Evolutionary conservation across 2,888 invertebrate species (phyloP).

Genomic region (Scaptodrosophila latifasciaeformis): DNA sequence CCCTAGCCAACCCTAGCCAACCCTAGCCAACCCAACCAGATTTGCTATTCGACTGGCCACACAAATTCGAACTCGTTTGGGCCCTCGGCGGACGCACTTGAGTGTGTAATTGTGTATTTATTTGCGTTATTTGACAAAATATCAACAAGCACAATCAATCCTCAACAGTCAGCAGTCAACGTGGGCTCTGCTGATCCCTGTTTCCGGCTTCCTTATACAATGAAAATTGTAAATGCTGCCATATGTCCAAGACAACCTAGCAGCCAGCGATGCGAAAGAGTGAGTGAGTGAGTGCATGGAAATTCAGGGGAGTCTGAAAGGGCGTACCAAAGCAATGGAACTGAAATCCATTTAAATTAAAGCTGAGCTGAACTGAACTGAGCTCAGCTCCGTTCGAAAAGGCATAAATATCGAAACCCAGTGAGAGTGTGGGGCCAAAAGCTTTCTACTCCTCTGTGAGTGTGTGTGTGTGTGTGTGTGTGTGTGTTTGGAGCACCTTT

Average conservation of each 20-base stretch:
- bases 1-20: constrained; percentile 15
- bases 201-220: constrained; percentile 4
- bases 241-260: too few relatives aligned
- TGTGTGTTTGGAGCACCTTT: background rate
- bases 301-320: too few relatives aligned
- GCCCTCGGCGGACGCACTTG: constrained; percentile 57
- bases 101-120: constrained; percentile 75
- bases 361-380: constrained; percentile 53
- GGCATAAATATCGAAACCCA: constrained; percentile 53
- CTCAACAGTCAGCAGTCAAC: constrained; percentile 47
- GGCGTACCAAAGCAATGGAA: constrained; percentile 11
- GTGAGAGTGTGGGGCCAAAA: background rate
- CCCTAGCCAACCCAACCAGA: background rate
- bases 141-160: constrained; percentile 72
- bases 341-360: constrained; percentile 63
- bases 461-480: constrained; percentile 25
- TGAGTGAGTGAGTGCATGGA: too few relatives aligned
- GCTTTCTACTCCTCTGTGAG: constrained; percentile 10
- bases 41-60: background rate
- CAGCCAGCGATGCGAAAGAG: too few relatives aligned
- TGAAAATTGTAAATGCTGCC: constrained; percentile 57
- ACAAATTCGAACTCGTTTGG: constrained; percentile 9
- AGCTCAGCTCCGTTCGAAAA: constrained; percentile 66
- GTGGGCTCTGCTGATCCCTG: constrained; percentile 16
- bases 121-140: constrained; percentile 73